These are phyloP conservation scores for Ichneumoninae sp. DNA, from an alignment of 2,888 invertebrate genomes.

Conservation along the genomic window DNA sequence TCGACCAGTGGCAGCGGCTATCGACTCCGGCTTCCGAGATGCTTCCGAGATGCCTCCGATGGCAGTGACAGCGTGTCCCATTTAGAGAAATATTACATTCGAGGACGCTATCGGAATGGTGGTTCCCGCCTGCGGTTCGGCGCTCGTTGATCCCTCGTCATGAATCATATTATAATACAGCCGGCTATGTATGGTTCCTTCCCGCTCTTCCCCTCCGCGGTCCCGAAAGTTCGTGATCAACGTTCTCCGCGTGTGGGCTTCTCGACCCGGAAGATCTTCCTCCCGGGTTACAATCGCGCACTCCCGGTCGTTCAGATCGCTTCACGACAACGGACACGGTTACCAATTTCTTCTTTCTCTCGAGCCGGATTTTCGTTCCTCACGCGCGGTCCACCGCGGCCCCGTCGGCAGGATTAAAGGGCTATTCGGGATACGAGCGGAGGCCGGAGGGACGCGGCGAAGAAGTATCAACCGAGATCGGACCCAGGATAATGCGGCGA, in stretches of 20 bases:
- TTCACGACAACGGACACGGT: constrained; percentile 43
- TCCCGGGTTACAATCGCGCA: constrained; percentile 37
- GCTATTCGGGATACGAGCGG: constrained; percentile 51
- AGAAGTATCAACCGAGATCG: constrained; percentile 42
- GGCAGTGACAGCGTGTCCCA: constrained; percentile 57
- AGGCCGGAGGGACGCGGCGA: constrained; percentile 13
- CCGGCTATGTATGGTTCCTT: constrained; percentile 65
- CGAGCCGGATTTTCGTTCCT: constrained; percentile 48
- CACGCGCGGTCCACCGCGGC: constrained; percentile 37
- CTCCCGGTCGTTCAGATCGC: constrained; percentile 49
- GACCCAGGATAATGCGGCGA: constrained; percentile 42
- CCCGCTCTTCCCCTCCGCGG: constrained; percentile 1
- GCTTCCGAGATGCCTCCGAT: constrained; percentile 33
- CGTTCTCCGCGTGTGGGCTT: constrained; percentile 53
- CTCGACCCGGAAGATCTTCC: constrained; percentile 46
- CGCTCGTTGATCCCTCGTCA: constrained; percentile 54
- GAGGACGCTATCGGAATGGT: constrained; percentile 57
- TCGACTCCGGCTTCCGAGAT: constrained; percentile 34
- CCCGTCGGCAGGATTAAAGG: constrained; percentile 56
- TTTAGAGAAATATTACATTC: constrained; percentile 59
- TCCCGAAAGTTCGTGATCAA: constrained; percentile 30
- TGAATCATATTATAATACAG: constrained; percentile 71
- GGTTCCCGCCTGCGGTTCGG: constrained; percentile 59
- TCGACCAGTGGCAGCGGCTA: constrained; percentile 54
- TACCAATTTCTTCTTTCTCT: constrained; percentile 50